Percentiles rank a stretch among this genome's conserved stretches.
phyloP scores from a whole-genome alignment of 2,113 vertebrate species.

The Amphilophus citrinellus region DNA sequence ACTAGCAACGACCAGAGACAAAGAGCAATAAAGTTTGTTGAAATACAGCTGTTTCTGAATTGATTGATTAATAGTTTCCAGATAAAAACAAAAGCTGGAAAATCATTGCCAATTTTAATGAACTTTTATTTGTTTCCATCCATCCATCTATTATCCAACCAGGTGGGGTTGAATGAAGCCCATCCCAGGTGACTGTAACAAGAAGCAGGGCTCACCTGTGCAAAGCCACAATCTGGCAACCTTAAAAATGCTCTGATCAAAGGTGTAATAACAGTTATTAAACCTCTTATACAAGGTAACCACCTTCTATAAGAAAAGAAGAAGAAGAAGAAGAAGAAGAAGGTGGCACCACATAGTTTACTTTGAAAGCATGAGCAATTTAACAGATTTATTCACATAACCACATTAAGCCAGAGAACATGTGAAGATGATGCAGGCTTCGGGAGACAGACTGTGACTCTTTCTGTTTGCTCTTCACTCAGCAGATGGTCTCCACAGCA shows the following conservation, averaged over 20 bases:
- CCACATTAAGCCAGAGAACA: background rate
- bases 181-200: background rate
- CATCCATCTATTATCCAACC: background rate
- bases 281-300: background rate
- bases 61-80: no score
- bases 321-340: background rate
- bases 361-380: background rate
- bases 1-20: background rate
- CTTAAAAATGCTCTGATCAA: background rate
- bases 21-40: background rate
- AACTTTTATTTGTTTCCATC: background rate
- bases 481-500: slow-evolving; percentile 71
- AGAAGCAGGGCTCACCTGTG: no score
- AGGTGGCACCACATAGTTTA: background rate
- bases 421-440: slow-evolving; percentile 36
- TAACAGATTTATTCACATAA: background rate
- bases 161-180: background rate
- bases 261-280: background rate
- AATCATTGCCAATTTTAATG: no score
- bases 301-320: no score
- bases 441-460: slow-evolving; percentile 51
- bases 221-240: no score
- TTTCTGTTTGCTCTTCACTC: slow-evolving; percentile 25
- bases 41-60: background rate
- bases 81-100: no score